These are phyloP conservation scores for Mayetiola destructor DNA, from an alignment of 2,888 invertebrate genomes.

Conservation along the genomic window DNA sequence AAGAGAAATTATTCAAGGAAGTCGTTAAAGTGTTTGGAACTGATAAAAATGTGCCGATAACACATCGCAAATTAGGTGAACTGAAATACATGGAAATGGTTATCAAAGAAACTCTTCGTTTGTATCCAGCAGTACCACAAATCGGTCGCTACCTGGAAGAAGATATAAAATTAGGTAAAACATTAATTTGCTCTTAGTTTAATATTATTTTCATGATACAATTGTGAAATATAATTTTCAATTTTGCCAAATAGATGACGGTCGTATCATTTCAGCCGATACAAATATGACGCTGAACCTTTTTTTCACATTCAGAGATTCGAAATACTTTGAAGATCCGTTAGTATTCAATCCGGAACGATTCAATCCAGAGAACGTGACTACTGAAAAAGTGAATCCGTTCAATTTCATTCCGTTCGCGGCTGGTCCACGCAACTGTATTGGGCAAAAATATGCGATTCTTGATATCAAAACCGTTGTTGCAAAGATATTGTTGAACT, in stretches of 20 bases:
- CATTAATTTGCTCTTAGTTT: not conserved
- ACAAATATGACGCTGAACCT: slow-evolving; percentile 14
- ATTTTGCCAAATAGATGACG: not conserved
- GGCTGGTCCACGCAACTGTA: slow-evolving; percentile 34
- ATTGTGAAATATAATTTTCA: not conserved
- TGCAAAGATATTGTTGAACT: slow-evolving; percentile 25
- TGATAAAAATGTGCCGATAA: slow-evolving; percentile 27
- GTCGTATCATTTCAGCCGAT: slow-evolving; percentile 2
- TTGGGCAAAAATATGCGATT: slow-evolving; percentile 32
- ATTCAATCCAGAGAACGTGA: slow-evolving; percentile 24
- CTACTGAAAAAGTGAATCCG: slow-evolving; percentile 28
- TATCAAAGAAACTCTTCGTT: slow-evolving; percentile 31
- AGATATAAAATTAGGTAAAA: slow-evolving; percentile 21
- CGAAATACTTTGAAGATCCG: slow-evolving; percentile 28
- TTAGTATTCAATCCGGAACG: slow-evolving; percentile 31
- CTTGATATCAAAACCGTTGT: slow-evolving; percentile 31
- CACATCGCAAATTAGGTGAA: slow-evolving; percentile 26
- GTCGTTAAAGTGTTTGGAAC: slow-evolving; percentile 31
- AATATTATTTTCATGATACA: not conserved
- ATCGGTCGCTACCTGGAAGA: slow-evolving; percentile 25
- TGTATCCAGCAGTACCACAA: slow-evolving; percentile 31
- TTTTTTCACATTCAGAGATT: slow-evolving; percentile 20
- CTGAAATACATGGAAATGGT: slow-evolving; percentile 33
- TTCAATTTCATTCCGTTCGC: slow-evolving; percentile 34
- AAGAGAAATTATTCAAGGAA: slow-evolving; percentile 37